These are phyloP conservation scores for Dallia pectoralis DNA, from an alignment of 2,797 vertebrate species.

Conservation along the genomic window DNA sequence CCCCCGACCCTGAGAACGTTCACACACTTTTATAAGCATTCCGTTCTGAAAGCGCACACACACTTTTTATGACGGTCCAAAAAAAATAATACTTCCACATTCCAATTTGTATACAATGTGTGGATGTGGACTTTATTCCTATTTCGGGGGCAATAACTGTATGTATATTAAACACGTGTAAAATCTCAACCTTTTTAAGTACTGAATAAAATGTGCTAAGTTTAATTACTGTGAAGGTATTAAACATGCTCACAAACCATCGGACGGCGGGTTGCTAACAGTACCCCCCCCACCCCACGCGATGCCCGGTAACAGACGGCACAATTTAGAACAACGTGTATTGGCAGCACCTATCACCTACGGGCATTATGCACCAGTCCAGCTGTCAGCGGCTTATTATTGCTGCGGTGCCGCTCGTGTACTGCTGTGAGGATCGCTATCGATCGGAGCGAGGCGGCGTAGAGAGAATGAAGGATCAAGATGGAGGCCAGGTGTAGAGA, in stretches of 20 bases:
- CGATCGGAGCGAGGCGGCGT: slow-evolving; percentile 1
- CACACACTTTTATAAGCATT: slow-evolving; percentile 8
- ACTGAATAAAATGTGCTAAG: no score
- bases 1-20: background rate
- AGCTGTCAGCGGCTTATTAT: slow-evolving; percentile 36
- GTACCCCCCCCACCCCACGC: no score
- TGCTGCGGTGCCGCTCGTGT: slow-evolving; percentile 27
- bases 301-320: background rate
- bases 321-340: background rate
- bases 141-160: no score
- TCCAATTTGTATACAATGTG: no score
- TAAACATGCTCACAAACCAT: no score
- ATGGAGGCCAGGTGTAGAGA: background rate
- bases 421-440: slow-evolving; percentile 22
- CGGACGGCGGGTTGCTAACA: no score
- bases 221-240: no score
- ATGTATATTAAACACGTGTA: no score
- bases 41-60: background rate
- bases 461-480: background rate
- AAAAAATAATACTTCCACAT: no score
- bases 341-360: slow-evolving; percentile 1
- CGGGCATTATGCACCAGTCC: background rate
- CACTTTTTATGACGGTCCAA: no score
- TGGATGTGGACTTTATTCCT: no score
- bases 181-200: no score